These are phyloP conservation scores for Linnaemya tessellans DNA, from an alignment of 2,888 invertebrate genomes.

Conservation along the genomic window DNA sequence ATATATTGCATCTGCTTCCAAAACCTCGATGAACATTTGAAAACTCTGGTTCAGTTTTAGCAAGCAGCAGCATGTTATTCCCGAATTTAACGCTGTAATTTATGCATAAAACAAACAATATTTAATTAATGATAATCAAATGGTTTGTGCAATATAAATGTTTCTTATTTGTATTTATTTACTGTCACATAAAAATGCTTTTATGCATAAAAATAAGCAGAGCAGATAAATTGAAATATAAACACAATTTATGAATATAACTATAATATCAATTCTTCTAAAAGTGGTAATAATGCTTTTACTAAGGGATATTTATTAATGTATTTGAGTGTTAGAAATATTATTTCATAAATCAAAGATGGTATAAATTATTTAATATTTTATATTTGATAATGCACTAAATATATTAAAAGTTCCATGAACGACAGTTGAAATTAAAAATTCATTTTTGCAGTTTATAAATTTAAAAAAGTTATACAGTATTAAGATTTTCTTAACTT, in stretches of 20 bases:
- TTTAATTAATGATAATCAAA: constrained; percentile 32
- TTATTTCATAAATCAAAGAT: neutral
- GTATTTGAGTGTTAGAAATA: no score
- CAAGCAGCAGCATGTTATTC: neutral
- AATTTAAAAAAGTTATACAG: no score
- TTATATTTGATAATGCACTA: neutral
- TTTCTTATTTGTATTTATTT: neutral
- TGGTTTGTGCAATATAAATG: no score
- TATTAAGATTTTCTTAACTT: no score
- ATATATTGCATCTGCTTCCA: neutral
- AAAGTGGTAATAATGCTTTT: neutral
- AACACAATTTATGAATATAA: neutral
- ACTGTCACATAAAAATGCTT: neutral
- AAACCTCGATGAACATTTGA: neutral
- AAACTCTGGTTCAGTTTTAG: neutral
- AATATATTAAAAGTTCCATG: neutral
- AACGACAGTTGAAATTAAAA: no score
- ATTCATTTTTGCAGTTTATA: no score
- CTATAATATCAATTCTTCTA: neutral
- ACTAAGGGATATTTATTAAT: neutral
- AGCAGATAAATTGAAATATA: neutral
- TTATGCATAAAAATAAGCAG: neutral
- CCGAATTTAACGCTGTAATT: neutral
- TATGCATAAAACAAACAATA: constrained; percentile 10
- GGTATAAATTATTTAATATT: neutral